These are phyloP conservation scores for Chymomyza costata DNA, from an alignment of 1,140 invertebrate genomes.

Conservation along the genomic window DNA sequence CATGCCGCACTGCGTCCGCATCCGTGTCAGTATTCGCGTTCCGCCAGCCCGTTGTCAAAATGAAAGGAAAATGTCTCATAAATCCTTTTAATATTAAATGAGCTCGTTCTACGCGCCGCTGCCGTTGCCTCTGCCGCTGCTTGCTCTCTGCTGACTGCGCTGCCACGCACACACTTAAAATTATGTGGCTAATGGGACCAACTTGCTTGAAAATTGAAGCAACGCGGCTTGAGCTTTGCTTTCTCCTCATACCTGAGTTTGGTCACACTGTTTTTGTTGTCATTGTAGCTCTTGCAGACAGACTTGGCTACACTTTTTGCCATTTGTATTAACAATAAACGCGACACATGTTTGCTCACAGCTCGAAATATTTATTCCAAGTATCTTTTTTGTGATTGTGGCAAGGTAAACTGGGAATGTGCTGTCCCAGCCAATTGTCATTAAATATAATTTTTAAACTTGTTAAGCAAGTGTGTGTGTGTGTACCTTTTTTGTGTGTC, in stretches of 20 bases:
- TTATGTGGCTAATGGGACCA: conserved; percentile 72
- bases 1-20: conserved; percentile 3
- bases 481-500: too few relatives aligned
- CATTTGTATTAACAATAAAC: conserved; percentile 4
- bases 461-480: conserved; percentile 60
- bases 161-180: conserved; percentile 66
- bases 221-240: too few relatives aligned
- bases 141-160: conserved; percentile 15
- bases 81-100: conserved; percentile 73
- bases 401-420: too few relatives aligned
- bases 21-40: conserved; percentile 14
- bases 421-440: conserved; percentile 71
- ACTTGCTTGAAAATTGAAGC: conserved; percentile 64
- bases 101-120: conserved; percentile 41
- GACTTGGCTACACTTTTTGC: conserved; percentile 1
- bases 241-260: too few relatives aligned
- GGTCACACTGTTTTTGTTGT: conserved; percentile 11
- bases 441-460: conserved; percentile 73
- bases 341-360: conserved; percentile 45
- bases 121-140: background rate
- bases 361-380: background rate
- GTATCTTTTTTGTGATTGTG: too few relatives aligned
- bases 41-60: conserved; percentile 54
- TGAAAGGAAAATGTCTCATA: conserved; percentile 73
- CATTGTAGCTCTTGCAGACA: conserved; percentile 28